These are phyloP conservation scores for Ectemnius lituratus DNA, from an alignment of 2,888 invertebrate species.

Conservation along the genomic window DNA sequence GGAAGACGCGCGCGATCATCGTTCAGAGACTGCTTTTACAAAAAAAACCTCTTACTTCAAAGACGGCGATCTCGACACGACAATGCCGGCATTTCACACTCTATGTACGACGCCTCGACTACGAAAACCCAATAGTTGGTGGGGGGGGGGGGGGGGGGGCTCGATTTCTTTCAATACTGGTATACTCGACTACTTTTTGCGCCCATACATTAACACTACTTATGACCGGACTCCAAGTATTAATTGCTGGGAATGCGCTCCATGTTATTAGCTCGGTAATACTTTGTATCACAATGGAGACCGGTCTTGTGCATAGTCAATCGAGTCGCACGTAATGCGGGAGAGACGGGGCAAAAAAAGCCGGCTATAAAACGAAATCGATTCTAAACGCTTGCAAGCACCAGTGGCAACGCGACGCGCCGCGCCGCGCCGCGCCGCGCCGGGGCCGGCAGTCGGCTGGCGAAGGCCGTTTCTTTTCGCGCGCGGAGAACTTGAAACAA, in stretches of 20 bases:
- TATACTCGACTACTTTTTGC: constrained; percentile 2
- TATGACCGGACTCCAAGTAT: constrained; percentile 35
- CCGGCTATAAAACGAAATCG: constrained; percentile 5
- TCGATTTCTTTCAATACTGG: no score
- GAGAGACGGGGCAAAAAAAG: neutral
- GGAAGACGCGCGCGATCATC: constrained; percentile 38
- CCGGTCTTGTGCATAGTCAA: constrained; percentile 1
- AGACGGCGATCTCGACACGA: constrained; percentile 8
- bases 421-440: neutral
- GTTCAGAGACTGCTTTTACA: constrained; percentile 20
- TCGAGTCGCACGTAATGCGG: neutral
- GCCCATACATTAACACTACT: constrained; percentile 31
- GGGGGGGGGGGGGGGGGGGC: no score
- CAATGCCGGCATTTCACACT: no score
- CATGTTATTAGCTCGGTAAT: constrained; percentile 32
- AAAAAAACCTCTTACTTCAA: constrained; percentile 8
- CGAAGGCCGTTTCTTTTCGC: constrained; percentile 7
- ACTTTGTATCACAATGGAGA: constrained; percentile 38
- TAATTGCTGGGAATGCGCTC: constrained; percentile 34
- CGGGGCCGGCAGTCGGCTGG: neutral
- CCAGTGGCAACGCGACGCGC: neutral
- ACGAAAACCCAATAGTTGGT: no score
- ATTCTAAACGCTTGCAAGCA: constrained; percentile 6
- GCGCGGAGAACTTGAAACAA: neutral
- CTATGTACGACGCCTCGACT: no score